Conservation (phyloP, 2,888 invertebrate genomes). For the Neoscelio sp. region DNA sequence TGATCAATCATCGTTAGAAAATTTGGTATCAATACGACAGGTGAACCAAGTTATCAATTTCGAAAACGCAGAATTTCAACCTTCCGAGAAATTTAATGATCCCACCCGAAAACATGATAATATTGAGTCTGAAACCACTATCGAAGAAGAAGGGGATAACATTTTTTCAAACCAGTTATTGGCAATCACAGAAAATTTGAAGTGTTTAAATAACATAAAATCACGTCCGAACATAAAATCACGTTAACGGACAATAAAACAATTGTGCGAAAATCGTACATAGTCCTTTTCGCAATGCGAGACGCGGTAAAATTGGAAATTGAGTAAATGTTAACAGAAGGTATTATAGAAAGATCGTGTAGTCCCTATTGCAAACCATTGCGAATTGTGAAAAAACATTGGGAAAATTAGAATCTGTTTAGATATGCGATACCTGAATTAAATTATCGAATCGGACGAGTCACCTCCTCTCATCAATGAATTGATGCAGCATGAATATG, state of each 20-base stretch:
- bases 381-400: slow-evolving; percentile 74
- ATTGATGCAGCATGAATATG: slow-evolving; percentile 46
- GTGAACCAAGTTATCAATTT: slow-evolving; percentile 4
- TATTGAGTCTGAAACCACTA: too few relatives aligned
- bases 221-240: slow-evolving; percentile 67
- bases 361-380: slow-evolving; percentile 74
- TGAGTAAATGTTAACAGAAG: slow-evolving; percentile 68
- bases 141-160: too few relatives aligned
- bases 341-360: slow-evolving; percentile 71
- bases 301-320: slow-evolving; percentile 68
- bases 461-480: slow-evolving; percentile 56
- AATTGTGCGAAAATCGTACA: slow-evolving; percentile 70
- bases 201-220: too few relatives aligned
- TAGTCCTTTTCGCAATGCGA: slow-evolving; percentile 71
- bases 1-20: not conserved
- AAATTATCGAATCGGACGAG: slow-evolving; percentile 70
- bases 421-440: slow-evolving; percentile 74
- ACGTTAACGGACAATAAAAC: slow-evolving; percentile 65
- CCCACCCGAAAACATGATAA: too few relatives aligned
- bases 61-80: too few relatives aligned
- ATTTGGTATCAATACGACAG: not conserved
- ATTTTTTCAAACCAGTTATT: too few relatives aligned
- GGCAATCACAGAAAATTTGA: too few relatives aligned
- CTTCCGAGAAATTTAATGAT: too few relatives aligned
- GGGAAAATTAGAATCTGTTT: slow-evolving; percentile 63